Evolutionary conservation across 2,113 vertebrate genomes (phyloP), one percentile per base, ranked within the genome.

Genomic region (Scomber japonicus): DNA sequence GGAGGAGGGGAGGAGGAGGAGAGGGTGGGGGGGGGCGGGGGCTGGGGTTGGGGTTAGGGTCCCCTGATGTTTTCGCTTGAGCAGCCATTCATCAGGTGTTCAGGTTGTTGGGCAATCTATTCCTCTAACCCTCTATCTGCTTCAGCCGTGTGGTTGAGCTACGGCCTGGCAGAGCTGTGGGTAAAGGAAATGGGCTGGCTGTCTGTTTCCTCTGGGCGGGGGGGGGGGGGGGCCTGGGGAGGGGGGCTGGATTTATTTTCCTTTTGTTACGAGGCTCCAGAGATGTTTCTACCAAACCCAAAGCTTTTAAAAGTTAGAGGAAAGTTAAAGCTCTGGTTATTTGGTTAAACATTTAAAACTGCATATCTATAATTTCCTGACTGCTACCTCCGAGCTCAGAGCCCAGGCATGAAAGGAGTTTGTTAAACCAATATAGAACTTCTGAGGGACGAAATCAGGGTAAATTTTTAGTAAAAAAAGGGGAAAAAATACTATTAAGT

Each of bases 1-100:
- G n/a, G n/a, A n/a, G n/a, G n/a, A n/a, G n/a, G n/a, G n/a, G n/a
- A n/a, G n/a, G n/a, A n/a, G n/a, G n/a, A n/a, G n/a, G n/a, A n/a
- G n/a, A n/a, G n/a, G n/a, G n/a, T n/a, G n/a, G n/a, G n/a, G n/a
- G n/a, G n/a, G n/a, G n/a, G n/a, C n/a, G n/a, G n/a, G n/a, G n/a
- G n/a, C n/a, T n/a, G n/a, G n/a, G n/a, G n/a, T n/a, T n/a, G n/a
- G n/a, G n/a, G n/a, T 11, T 50, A 55, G 55, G 57, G 45, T 60
- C 73, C 53, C 49, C 62, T 54, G 71, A 30, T 79, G 87, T 81
- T 87, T 79, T 40, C 24, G 83, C 80, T 83, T 83, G 80, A 89
- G 77, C 74, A 8, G 40, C 30, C 90, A 88, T 87, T 89, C 75
- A 65, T 89, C 83, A 88, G 84, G 73, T 73, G 80, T 10, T 88